phyloP scores from a whole-genome alignment of 2,888 invertebrate genomes.

The Euplagia quadripunctaria region DNA sequence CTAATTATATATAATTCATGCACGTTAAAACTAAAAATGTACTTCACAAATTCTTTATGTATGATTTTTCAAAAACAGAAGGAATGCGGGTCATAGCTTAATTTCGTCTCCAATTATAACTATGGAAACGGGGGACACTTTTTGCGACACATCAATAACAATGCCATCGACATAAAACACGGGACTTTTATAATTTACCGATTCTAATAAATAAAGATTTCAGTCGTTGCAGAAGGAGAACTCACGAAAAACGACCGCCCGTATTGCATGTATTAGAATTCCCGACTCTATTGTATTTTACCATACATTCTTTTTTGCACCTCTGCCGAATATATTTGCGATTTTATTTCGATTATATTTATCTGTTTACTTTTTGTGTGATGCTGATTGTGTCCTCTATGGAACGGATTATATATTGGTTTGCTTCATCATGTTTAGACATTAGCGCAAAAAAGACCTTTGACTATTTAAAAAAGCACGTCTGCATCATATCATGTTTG shows the following conservation, averaged over 20 bases:
- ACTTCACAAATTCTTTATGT: neutral
- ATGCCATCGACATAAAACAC: slow-evolving; percentile 77
- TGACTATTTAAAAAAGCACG: neutral
- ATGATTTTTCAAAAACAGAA: neutral
- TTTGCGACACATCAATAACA: slow-evolving; percentile 70
- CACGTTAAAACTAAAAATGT: neutral
- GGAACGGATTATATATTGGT: neutral
- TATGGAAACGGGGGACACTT: slow-evolving; percentile 48
- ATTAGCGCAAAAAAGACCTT: neutral
- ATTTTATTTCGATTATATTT: slow-evolving; percentile 62
- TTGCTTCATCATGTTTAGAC: neutral
- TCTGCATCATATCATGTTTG: too few species aligned
- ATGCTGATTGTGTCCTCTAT: slow-evolving; percentile 31
- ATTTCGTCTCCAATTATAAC: slow-evolving; percentile 48
- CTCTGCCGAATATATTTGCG: slow-evolving; percentile 78
- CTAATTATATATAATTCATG: neutral
- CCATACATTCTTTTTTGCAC: slow-evolving; percentile 86
- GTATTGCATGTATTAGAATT: slow-evolving; percentile 80
- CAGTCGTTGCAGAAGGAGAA: slow-evolving; percentile 71
- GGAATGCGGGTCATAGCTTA: slow-evolving; percentile 42
- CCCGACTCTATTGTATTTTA: slow-evolving; percentile 83
- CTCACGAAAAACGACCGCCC: slow-evolving; percentile 84
- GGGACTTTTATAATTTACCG: slow-evolving; percentile 80
- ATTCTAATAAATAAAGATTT: slow-evolving; percentile 87
- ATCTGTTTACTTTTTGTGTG: slow-evolving; percentile 42